Evolutionary conservation across 2,113 vertebrate genomes (phyloP), one percentile per base, ranked within the genome.

Genomic region (Caranx ignobilis): DNA sequence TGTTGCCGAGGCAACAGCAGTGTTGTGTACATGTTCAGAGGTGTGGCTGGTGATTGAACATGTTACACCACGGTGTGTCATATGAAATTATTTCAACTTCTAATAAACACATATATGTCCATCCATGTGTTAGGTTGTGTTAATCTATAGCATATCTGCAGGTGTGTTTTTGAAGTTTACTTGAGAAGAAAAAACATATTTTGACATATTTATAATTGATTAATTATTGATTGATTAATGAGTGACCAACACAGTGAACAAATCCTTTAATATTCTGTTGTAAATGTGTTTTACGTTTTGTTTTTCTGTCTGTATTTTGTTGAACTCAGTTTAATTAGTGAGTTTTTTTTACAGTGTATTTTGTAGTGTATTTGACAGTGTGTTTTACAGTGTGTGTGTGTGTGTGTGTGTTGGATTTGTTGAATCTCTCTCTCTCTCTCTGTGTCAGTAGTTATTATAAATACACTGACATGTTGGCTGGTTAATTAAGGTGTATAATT

Each of bases 401-500:
- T 76, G 66, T 57, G 71, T 69, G 43, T 77, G 48, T 77, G 45
- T 41, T 50, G 21, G 26, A 11, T 26, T 26, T 74, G 75, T 70
- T 82, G 81, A 85, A 77, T 78, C 70, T 84, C 79, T 82, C 77
- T 48, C 57, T 65, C 68, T n/a, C 35, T 78, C 65, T 86, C 50
- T 83, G 72, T 89, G 80, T 88, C 87, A 88, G 79, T 84, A 75
- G 81, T 82, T 89, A 90, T 91, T 92, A 86, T 88, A 89, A 87
- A 90, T 86, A 91, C 86, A 81, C 84, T 89, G 91, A 91, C 90
- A 89, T 91, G 90, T 91, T 90, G 88, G 84, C 90, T 89, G 78
- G 62, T 89, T 91, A 92, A 92, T 91, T 90, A 91, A 91, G 88
- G 88, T 91, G 87, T 93, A 91, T 90, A 93, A 91, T 89, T 90